phyloP scores from a whole-genome alignment of 2,888 invertebrate species.

The Stramonita haemastoma region DNA sequence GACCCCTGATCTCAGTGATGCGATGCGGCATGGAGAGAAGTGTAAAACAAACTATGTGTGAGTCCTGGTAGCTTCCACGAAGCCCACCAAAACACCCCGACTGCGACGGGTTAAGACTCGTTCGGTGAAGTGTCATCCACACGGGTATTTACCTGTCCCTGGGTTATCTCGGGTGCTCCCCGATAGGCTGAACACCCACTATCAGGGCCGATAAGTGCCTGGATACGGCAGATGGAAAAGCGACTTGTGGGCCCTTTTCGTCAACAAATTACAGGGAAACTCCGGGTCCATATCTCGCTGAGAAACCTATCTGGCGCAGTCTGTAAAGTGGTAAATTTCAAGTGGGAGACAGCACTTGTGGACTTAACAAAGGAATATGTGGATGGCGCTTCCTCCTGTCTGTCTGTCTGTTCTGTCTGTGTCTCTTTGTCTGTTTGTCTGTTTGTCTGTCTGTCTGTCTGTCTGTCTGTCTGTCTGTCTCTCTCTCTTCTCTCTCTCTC shows the following conservation, averaged over 20 bases:
- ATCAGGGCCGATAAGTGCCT: background rate
- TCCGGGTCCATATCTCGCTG: background rate
- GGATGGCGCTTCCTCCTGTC: background rate
- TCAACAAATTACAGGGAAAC: conserved; percentile 6
- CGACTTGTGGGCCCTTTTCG: background rate
- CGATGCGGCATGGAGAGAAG: too few species aligned
- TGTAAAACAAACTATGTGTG: background rate
- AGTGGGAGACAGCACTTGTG: background rate
- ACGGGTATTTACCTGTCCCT: conserved; percentile 1
- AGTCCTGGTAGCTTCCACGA: background rate
- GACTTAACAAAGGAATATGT: background rate
- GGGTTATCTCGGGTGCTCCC: background rate
- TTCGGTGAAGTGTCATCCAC: background rate
- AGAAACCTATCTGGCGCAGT: background rate
- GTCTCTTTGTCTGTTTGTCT: background rate
- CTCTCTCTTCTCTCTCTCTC: background rate
- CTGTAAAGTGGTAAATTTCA: background rate
- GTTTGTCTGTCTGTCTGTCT: background rate
- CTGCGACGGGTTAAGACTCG: background rate
- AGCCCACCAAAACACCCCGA: background rate
- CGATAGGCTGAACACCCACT: background rate
- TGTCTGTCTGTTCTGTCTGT: background rate
- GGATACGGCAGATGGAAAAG: background rate
- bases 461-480: background rate
- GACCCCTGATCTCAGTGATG: too few species aligned